phyloP scores from a whole-genome alignment of 1,140 invertebrate genomes.

The Dendrolimus kikuchii region DNA sequence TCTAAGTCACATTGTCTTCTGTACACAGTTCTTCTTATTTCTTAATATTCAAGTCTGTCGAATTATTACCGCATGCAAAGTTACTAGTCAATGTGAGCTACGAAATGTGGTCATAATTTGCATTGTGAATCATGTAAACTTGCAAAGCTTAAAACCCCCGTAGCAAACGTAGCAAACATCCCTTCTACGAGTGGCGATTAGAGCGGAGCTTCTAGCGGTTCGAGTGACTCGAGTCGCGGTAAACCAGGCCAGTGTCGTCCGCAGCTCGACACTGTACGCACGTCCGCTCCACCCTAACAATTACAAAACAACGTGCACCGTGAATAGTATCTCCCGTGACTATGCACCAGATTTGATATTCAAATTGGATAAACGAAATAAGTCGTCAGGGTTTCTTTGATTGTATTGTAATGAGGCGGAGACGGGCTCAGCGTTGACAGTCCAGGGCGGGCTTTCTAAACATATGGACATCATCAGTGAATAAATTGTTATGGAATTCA shows the following conservation, averaged over 20 bases:
- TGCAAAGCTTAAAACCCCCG: constrained; percentile 41
- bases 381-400: constrained; percentile 23
- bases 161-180: constrained; percentile 33
- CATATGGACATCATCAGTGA: too few species aligned
- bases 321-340: constrained; percentile 23
- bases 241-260: constrained; percentile 31
- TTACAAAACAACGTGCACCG: constrained; percentile 6
- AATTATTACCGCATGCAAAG: constrained; percentile 10
- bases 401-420: constrained; percentile 46
- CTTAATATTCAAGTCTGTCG: too few species aligned
- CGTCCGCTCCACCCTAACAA: constrained; percentile 17
- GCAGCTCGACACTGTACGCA: constrained; percentile 30
- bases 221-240: not conserved
- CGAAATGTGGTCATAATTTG: constrained; percentile 11
- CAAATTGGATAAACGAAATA: constrained; percentile 34
- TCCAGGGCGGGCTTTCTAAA: constrained; percentile 8
- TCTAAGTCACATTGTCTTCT: constrained; percentile 7
- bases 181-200: constrained; percentile 25
- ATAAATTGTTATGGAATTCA: constrained; percentile 22
- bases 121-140: constrained; percentile 31
- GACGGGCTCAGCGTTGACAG: constrained; percentile 19
- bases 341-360: constrained; percentile 32
- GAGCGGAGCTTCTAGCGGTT: not conserved
- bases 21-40: not conserved
- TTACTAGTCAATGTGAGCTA: constrained; percentile 17